Percentiles rank a stretch among this genome's conserved stretches.
Evolutionary conservation across 2,888 invertebrate genomes (phyloP).

Genomic region (Phyllotreta cruciferae): DNA sequence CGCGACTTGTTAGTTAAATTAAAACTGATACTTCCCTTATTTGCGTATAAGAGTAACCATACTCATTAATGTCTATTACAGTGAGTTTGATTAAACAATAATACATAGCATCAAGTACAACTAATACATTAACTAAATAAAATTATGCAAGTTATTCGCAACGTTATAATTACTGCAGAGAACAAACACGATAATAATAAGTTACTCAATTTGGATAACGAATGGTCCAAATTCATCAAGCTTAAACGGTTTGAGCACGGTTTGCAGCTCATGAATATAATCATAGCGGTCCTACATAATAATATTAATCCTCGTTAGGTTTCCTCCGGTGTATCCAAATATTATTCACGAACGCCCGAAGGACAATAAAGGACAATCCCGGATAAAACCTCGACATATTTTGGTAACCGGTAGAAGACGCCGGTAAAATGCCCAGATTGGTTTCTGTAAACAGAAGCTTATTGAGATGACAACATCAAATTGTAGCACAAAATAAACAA

Average conservation of each 20-base stretch:
- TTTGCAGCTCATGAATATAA: slow-evolving; percentile 21
- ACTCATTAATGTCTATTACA: too few species aligned
- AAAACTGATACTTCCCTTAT: too few species aligned
- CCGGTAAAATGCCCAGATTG: too few species aligned
- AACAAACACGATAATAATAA: slow-evolving; percentile 2
- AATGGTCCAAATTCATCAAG: slow-evolving; percentile 15
- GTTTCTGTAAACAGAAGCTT: too few species aligned
- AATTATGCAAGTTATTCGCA: neutral
- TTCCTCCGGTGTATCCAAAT: slow-evolving; percentile 11
- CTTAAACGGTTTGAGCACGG: slow-evolving; percentile 3
- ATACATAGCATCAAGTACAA: too few species aligned
- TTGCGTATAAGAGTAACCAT: too few species aligned
- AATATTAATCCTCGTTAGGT: slow-evolving; percentile 21
- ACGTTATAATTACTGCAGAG: neutral
- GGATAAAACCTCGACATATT: slow-evolving; percentile 4
- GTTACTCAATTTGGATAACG: slow-evolving; percentile 11
- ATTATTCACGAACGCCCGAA: slow-evolving; percentile 9
- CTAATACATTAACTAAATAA: too few species aligned
- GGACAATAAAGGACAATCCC: slow-evolving; percentile 2
- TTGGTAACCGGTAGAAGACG: neutral
- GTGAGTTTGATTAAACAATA: too few species aligned
- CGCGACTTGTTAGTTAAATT: too few species aligned
- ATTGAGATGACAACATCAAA: too few species aligned
- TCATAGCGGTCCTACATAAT: slow-evolving; percentile 14
- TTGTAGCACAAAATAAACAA: too few species aligned